phyloP scores from a whole-genome alignment of 2,113 vertebrate species.

The Regulus satrapa region DNA sequence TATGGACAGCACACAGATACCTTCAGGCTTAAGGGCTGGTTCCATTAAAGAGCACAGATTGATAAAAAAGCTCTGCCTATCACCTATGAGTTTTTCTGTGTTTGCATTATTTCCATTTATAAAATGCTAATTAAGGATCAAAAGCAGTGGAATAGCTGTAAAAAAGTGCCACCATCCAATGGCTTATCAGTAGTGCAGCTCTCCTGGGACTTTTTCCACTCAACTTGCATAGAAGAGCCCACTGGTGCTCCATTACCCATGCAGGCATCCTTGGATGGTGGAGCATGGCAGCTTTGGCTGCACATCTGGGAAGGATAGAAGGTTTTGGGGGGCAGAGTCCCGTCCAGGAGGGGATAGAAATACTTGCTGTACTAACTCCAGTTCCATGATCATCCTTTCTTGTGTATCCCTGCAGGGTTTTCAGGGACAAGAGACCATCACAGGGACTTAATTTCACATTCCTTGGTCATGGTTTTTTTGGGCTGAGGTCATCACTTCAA shows the following conservation, averaged over 20 bases:
- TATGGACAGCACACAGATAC: neutral
- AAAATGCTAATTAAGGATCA: neutral
- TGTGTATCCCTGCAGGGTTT: neutral
- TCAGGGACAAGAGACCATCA: neutral
- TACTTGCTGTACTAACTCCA: neutral
- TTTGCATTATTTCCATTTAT: neutral
- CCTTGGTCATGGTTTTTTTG: neutral
- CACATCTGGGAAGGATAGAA: neutral
- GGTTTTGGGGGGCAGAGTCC: neutral
- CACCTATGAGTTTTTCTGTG: neutral
- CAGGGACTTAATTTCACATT: neutral
- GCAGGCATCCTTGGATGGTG: neutral
- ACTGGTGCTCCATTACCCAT: neutral
- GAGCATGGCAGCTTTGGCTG: neutral
- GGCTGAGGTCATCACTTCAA: neutral
- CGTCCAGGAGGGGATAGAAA: neutral
- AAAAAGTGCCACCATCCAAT: neutral
- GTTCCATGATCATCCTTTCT: neutral
- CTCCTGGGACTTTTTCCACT: neutral
- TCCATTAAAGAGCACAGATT: neutral
- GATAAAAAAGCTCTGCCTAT: neutral
- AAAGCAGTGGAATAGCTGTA: neutral
- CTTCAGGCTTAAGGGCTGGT: neutral
- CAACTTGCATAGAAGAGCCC: neutral
- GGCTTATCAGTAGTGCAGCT: neutral